Evolutionary conservation across 2,113 vertebrate genomes (phyloP), one percentile per base, ranked within the genome.

Genomic region (Apodemus sylvaticus): DNA sequence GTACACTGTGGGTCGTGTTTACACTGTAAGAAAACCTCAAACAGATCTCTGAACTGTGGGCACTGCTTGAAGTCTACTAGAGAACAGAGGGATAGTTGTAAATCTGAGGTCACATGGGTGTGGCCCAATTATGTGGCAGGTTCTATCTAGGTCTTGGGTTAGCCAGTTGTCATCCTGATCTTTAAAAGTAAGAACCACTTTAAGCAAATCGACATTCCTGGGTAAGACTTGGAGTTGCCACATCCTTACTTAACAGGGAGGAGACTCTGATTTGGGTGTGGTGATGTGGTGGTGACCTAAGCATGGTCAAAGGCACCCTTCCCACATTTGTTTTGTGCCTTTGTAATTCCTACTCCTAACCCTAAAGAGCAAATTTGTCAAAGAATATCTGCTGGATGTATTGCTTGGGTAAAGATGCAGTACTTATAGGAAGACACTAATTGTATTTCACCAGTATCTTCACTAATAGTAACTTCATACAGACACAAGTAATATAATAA

Each of bases 291-390:
- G 14, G 29, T 5, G 24, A 22, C n/a, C 51, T 31, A 26, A 42
- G 3, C 34, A 14, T 26, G 12, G 4, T 73, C 34, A 11, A 24
- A 29, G 16, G 60, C 10, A 7, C 14, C 11, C 20, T 22, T 64
- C 34, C 81, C 19, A 51, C 12, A 1, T 29, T 42, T 45, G 24
- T 22, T n/a, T 51, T 60, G 34, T 62, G 31, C 42, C n/a, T 19
- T 76, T 39, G 7, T 22, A 19, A 83, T 74, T 51, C 34, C 78
- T 71, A 7, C 19, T 70, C 4, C 70, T 92, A 86, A 99, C 99
- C 45, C 94, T 99, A 70, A 99, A 99, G 93, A 99, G 96, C 86
- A 99, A 99, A 64, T 99, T 99, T 48, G 99, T 99, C 3, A 99
- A 98, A 14, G 98, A 99, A 0, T 99, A 99, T 94, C 98, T 99